Base-by-base conservation (phyloP, 2,797 vertebrate genomes). In the Acipenser oxyrinchus region DNA sequence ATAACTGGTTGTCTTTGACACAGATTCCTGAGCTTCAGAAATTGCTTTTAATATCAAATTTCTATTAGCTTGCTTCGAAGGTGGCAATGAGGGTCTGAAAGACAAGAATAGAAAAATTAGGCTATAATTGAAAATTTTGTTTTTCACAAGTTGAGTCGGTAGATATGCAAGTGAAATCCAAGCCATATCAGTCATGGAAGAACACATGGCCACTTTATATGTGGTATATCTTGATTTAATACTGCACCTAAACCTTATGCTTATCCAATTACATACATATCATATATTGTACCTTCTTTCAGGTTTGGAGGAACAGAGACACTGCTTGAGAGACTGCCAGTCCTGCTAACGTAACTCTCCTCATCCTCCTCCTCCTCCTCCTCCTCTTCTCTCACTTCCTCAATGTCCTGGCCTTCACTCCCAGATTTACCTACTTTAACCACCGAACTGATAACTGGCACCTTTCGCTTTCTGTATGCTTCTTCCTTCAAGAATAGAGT, bases 1-100 rank as follows among this genome's bases (percentile, higher is more conserved):
- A 15, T 92, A 98, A 69, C 88, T 86, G 8, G 96, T 98, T 55
- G 95, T 99, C 89, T 93, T 99, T 73, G 89, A 94, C 80, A 99
- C 94, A 0, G 97, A 99, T 79, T 96, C 94, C 79, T 99, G 97
- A 67, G 97, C 97, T 86, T 99, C 97, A 59, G 95, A 97, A 65
- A 99, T 99, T 71, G 97, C 96, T 82, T 98, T 99, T 73, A 99
- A 82, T 68, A 99, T 96, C 51, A 99, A 90, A 79, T 97, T 99
- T 83, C 96, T 96, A 81, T 97, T 99, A 69, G 97, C 97, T 74
- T 99, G 97, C 78, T 98, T 99, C 68, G 90, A 94, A 74, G 95
- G 96, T 6, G 97, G 96, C 67, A 99, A 88, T 12, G 96, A 90
- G 55, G 97, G 96, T 80, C 96, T 99, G 76, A 75, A 80, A 78